These are phyloP conservation scores for Ploceus nigricollis DNA, from an alignment of 2,113 vertebrate species.

Conservation along the genomic window DNA sequence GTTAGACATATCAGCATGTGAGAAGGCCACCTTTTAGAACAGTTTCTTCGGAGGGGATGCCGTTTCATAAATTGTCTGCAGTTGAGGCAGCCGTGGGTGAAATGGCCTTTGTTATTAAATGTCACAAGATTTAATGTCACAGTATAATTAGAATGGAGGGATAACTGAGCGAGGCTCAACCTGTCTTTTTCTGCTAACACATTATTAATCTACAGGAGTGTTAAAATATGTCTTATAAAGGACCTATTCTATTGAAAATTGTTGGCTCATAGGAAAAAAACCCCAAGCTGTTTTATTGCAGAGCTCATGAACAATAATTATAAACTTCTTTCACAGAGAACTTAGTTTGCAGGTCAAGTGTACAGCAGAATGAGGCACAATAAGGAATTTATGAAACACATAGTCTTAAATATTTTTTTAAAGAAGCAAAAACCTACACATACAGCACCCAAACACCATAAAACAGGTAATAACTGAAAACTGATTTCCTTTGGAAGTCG, in stretches of 20 bases:
- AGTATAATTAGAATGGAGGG: conserved; percentile 77
- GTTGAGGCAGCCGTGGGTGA: conserved; percentile 76
- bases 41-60: conserved; percentile 56
- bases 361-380: not conserved
- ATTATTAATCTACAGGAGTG: conserved; percentile 69
- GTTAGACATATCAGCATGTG: conserved; percentile 53
- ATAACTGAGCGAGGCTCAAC: conserved; percentile 73
- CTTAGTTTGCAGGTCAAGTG: conserved; percentile 43
- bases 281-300: not conserved
- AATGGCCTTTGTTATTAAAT: conserved; percentile 81
- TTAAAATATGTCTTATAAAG: conserved; percentile 70
- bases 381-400: not conserved
- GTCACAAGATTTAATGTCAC: conserved; percentile 81
- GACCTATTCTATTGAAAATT: conserved; percentile 59
- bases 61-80: conserved; percentile 67
- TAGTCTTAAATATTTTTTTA: not conserved
- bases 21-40: conserved; percentile 44
- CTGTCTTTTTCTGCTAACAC: conserved; percentile 66
- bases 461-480: not conserved
- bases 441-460: not conserved
- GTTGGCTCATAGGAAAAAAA: conserved; percentile 35
- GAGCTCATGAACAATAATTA: conserved; percentile 24
- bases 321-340: conserved; percentile 19
- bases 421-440: not conserved
- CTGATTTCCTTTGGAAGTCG: not conserved